Percentiles rank a stretch among this genome's conserved stretches.
Evolutionary conservation across 92 coral and sea anemone genomes (phyloP).

Genomic region (Isaurus tuberculatus): DNA sequence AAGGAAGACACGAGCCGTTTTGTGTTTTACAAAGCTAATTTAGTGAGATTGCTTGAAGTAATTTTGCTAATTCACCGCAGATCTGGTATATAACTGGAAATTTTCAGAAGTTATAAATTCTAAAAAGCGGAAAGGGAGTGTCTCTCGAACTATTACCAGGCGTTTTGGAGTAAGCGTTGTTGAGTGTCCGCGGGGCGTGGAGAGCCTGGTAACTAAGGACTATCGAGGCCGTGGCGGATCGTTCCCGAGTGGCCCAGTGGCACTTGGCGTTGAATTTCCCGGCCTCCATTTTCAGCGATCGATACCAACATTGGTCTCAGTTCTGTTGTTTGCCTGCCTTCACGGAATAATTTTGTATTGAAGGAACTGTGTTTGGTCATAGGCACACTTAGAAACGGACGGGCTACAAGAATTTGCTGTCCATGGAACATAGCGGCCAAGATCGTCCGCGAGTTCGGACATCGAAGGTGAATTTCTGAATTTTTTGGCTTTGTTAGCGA

Average conservation of each 20-base stretch:
- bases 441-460: slow-evolving; percentile 93
- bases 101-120: slow-evolving; percentile 4
- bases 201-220: slow-evolving; percentile 66
- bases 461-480: slow-evolving; percentile 85
- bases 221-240: slow-evolving; percentile 53
- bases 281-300: slow-evolving; percentile 89
- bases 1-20: too few relatives aligned
- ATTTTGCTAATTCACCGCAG: background rate
- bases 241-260: slow-evolving; percentile 77
- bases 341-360: slow-evolving; percentile 62
- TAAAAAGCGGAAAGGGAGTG: slow-evolving; percentile 46
- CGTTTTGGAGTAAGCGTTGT: slow-evolving; percentile 34
- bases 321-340: slow-evolving; percentile 86
- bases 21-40: too few relatives aligned
- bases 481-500: slow-evolving; percentile 81
- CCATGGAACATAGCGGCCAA: slow-evolving; percentile 97
- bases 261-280: slow-evolving; percentile 71
- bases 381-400: slow-evolving; percentile 88
- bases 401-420: slow-evolving; percentile 80
- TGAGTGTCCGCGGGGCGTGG: slow-evolving; percentile 90
- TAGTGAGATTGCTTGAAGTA: too few relatives aligned
- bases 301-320: slow-evolving; percentile 81
- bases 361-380: slow-evolving; percentile 60
- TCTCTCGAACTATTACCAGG: slow-evolving; percentile 40
- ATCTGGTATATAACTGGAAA: background rate